Base-by-base conservation (phyloP, 2,888 invertebrate genomes). In the Mylabris sibirica region DNA sequence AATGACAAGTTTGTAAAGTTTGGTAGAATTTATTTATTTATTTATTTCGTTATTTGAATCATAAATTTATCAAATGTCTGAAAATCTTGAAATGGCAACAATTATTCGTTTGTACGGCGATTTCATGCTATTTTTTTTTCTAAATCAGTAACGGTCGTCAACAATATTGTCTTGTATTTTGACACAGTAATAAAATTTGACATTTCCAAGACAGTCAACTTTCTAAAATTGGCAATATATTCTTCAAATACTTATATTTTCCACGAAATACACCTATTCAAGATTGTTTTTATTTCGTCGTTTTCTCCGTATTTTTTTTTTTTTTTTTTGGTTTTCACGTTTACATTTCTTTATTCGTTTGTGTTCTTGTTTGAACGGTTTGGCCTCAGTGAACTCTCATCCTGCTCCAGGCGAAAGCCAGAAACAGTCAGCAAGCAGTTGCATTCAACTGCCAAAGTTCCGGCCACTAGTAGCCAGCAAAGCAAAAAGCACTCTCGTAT, bases 351-450 rank as follows among this genome's bases (percentile, higher is more conserved):
- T 30, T 57, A 57, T 57, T 57, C 22, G 53, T 57, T 57, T 57
- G 57, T 57, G 57, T 26, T 57, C 57, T 57, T 57, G n/a, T 57
- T 53, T 53, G 53, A 22, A 53, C 53, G 53, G 22, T 53, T 57
- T 57, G 57, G 57, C 57, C 57, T 57, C 57, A 57, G 26, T 57
- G 57, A 57, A 57, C 57, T 57, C 57, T 57, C 26, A 57, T 57
- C 57, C 57, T 57, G 57, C 57, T 57, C 24, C 24, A 57, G 57
- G 57, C 57, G 26, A 57, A 57, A 57, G 57, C 57, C 57, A 57
- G 57, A 57, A 57, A 57, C 57, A 57, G 57, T 26, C 57, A 57
- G 57, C 57, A 57, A 57, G 57, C 57, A 57, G 57, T 57, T 57
- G 26, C 57, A 26, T 57, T 57, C 57, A 57, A 57, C 57, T 57